Conservation (phyloP, 2,888 invertebrate species). For the Phyllotreta striolata region DNA sequence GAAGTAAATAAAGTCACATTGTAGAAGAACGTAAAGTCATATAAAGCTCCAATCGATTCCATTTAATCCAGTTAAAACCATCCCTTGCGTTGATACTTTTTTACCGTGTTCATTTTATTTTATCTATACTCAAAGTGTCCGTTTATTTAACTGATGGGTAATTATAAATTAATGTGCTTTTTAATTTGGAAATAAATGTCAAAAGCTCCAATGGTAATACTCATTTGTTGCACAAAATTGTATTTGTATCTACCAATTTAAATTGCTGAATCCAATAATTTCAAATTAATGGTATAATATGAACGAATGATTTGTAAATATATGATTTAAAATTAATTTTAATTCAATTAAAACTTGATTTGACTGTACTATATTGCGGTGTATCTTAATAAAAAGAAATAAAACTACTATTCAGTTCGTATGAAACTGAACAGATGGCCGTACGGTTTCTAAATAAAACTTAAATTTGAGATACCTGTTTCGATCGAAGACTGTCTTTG, state of each 20-base stretch:
- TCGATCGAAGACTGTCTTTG: constrained; percentile 49
- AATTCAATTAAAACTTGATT: constrained; percentile 1
- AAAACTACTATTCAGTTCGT: constrained; percentile 29
- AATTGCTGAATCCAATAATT: too few species aligned
- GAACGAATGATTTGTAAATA: too few species aligned
- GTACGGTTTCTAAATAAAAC: constrained; percentile 52
- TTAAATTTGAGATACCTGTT: constrained; percentile 53
- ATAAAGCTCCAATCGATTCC: constrained; percentile 21
- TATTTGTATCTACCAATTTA: too few species aligned
- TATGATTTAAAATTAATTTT: not conserved
- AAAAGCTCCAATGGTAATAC: too few species aligned
- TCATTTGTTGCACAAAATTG: too few species aligned
- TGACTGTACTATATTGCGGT: constrained; percentile 21
- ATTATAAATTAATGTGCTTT: too few species aligned
- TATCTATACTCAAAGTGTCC: too few species aligned
- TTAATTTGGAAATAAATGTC: too few species aligned
- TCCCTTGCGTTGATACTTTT: not conserved
- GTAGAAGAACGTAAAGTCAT: constrained; percentile 16
- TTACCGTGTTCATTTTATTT: too few species aligned
- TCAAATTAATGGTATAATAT: too few species aligned
- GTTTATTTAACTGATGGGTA: too few species aligned
- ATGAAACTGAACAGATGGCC: constrained; percentile 53
- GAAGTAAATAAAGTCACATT: constrained; percentile 20
- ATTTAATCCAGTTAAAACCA: constrained; percentile 24
- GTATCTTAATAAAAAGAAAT: constrained; percentile 39